Base-by-base conservation (phyloP, 2,888 invertebrate species). In the Pandemis heparana region DNA sequence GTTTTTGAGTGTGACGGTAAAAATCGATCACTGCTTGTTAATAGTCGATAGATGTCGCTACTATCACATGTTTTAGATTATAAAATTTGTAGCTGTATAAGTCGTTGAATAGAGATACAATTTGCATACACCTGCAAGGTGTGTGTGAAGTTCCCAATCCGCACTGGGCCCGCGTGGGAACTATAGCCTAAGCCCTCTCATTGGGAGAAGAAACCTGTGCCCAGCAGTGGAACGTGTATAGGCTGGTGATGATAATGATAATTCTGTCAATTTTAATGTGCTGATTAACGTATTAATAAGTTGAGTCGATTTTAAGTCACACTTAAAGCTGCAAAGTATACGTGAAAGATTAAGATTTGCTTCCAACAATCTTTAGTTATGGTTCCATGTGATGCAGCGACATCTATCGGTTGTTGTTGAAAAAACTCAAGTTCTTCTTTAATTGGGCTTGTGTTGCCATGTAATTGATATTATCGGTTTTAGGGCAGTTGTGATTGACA, bases 401-500 rank as follows among this genome's bases (percentile, higher is more conserved):
- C 65, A 71, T 66, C 56, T 67, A 62, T 46, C 68, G 70, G 51
- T 68, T 60, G n/a, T 68, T 78, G 23, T 80, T 76, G 75, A 80
- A 76, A 76, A 77, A 77, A 77, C 78, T 76, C 79, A 79, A 68
- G 66, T 76, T 70, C 76, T 71, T 74, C 61, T 63, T 70, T 69
- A 53, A 74, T 76, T 64, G 77, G 75, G 75, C 77, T 75, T 75
- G 48, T 75, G 77, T 77, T 77, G 77, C 77, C 77, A 77, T 77
- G 61, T 70, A 74, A 70, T 70, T 71, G 38, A 65, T 71, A 60
- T 63, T 75, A 74, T 74, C 67, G 70, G 62, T 75, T 66, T 72
- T 75, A 74, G 74, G 64, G 69, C 66, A 63, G 61, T 73, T 75
- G 56, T 71, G 70, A 71, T 71, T 71, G 56, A 71, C 56, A 69